Percentiles rank a stretch among this genome's conserved stretches.
Conservation (phyloP, 2,888 invertebrate species). For the Chrysotoxum bicinctum region DNA sequence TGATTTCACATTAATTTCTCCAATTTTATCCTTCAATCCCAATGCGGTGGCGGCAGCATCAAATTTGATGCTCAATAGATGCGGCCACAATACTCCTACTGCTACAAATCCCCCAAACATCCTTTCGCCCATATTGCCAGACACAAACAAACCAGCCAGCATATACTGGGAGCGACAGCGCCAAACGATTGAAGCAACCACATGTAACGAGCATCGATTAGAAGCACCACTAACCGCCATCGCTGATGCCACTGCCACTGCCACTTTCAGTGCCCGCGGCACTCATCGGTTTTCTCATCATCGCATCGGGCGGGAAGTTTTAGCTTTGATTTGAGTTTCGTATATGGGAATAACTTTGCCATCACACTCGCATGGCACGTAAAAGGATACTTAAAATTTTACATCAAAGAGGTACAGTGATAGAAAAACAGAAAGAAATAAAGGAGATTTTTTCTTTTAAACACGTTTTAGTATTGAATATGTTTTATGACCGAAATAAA, state of each 20-base stretch:
- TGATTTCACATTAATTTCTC: conserved; percentile 72
- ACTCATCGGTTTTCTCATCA: conserved; percentile 25
- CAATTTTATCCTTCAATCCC: conserved; percentile 72
- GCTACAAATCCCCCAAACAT: neutral
- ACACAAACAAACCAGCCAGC: conserved; percentile 60
- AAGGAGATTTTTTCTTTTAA: too few relatives aligned
- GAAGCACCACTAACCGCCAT: conserved; percentile 66
- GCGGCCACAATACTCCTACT: conserved; percentile 22
- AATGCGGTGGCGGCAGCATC: conserved; percentile 53
- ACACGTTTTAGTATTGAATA: too few relatives aligned
- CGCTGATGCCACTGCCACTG: conserved; percentile 28
- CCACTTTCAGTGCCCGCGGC: conserved; percentile 38
- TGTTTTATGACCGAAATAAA: too few relatives aligned
- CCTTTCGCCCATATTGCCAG: conserved; percentile 22
- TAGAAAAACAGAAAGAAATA: neutral
- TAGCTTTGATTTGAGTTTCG: conserved; percentile 56
- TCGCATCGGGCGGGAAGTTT: neutral
- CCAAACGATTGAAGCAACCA: conserved; percentile 69
- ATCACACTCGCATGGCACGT: neutral
- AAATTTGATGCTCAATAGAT: conserved; percentile 36
- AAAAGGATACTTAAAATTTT: conserved; percentile 36
- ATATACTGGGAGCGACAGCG: conserved; percentile 49
- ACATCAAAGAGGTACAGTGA: conserved; percentile 22
- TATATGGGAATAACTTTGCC: conserved; percentile 31
- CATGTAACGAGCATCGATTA: conserved; percentile 72